phyloP scores from a whole-genome alignment of 2,113 vertebrate genomes.

The Varanus komodoensis region DNA sequence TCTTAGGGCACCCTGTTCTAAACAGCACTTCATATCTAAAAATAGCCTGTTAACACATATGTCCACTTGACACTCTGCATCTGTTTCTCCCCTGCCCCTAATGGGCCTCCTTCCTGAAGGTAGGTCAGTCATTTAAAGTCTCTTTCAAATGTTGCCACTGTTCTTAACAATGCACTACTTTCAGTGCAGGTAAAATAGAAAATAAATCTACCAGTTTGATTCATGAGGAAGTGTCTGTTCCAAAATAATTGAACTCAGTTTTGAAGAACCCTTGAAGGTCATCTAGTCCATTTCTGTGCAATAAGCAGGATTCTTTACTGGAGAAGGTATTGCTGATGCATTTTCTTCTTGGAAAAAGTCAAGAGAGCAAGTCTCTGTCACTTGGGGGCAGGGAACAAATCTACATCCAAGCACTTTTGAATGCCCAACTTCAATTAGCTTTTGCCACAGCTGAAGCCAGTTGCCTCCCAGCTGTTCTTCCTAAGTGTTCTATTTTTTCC shows the following conservation, averaged over 20 bases:
- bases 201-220: slow-evolving; percentile 13
- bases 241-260: neutral
- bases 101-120: slow-evolving; percentile 35
- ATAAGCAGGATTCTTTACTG: neutral
- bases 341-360: neutral
- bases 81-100: slow-evolving; percentile 36
- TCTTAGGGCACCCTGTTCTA: slow-evolving; percentile 20
- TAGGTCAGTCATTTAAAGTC: slow-evolving; percentile 17
- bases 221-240: neutral
- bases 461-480: neutral
- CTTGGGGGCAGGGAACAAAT: neutral
- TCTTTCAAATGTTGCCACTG: neutral
- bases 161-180: slow-evolving; percentile 31
- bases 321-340: neutral
- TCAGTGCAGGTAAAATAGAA: slow-evolving; percentile 55
- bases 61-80: slow-evolving; percentile 15
- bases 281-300: neutral
- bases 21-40: slow-evolving; percentile 39
- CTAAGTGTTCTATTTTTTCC: neutral
- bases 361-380: neutral
- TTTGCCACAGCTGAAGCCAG: neutral
- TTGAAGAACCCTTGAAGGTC: neutral
- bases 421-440: neutral
- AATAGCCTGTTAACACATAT: slow-evolving; percentile 9
- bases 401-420: neutral